Evolutionary conservation across 2,888 invertebrate genomes (phyloP), one percentile per base, ranked within the genome.

Genomic region (Camptogramma bilineatum): DNA sequence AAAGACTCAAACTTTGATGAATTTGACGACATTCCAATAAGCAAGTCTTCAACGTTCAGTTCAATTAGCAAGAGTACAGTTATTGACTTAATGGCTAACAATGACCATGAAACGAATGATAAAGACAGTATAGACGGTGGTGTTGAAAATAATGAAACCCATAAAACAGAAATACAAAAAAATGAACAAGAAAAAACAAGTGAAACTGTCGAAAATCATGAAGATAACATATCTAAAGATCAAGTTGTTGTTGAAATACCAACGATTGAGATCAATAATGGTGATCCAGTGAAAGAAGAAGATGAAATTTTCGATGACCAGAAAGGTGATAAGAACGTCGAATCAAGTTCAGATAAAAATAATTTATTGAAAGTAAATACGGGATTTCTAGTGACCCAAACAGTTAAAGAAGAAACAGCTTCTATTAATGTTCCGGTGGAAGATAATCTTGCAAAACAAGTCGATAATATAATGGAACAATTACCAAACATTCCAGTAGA

Each of bases 21-120:
- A 9, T 10, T 13, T 9, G 46, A 55, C 10, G 62, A 62, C 24
- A 65, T 56, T 4, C 47, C 58, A 66, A 71, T 65, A 0, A 65
- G 65, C 34, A 65, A 65, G 52, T 65, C 65, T 31, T 65, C 65
- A 31, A 65, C 65, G 0, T 31, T 53, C 10, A 66, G 66, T 48
- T 62, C 56, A 9, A 31, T 62, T 16, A 68, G 60, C 39, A 60
- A 56, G 60, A 66, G 54, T 31, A 66, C 66, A 42, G 62, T 66
- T 50, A 56, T 63, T 53, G 66, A 63, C 47, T 24, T 63, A 34
- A 54, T 48, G 18, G 18, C 48, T 39, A 21, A 21, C 21, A 66
- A 59, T 52, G 52, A 62, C 19, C 56, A 59, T 21, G 60, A 61
- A 52, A n/a, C 13, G 9, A 52, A 47, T 8, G 50, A 17, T 10